Evolutionary conservation across 2,797 vertebrate genomes (phyloP), one percentile per base, ranked within the genome.

Genomic region (Rhinoraja longicauda): DNA sequence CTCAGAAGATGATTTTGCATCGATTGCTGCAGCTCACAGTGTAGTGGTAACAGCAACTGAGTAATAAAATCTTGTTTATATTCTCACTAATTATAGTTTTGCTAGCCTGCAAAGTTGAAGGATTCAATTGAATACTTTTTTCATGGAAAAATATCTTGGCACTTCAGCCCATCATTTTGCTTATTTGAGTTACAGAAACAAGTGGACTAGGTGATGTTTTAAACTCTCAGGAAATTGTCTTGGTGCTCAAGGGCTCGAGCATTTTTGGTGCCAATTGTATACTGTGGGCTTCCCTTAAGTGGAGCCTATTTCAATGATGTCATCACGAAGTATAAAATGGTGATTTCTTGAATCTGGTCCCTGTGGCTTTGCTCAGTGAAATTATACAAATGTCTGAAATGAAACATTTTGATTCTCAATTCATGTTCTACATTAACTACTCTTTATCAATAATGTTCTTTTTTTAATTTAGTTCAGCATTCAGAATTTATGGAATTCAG

Each of bases 1-100:
- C 98, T 1, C 98, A 99, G 96, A 99, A 98, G 93, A 96, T 93
- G 94, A 98, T 99, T 94, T 93, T 99, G 93, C 94, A 96, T 67
- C 96, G 94, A 91, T 93, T 99, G 86, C 94, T 98, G 36, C 95
- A 97, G 93, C 95, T 98, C 93, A 96, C 97, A 4, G 84, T 7
- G 7, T 88, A 88, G n/a, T 17, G 32, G 5, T 62, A 88, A 19
- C 29, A 86, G 82, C 29, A 86, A 62, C 82, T 86, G n/a, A 64
- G 82, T 59, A 86, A 62, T 86, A 86, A 86, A 62, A 62, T 64
- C 29, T 13, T 64, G 1, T 82, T 84, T 84, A 84, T 84, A 78
- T 39, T 78, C 26, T 84, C 57, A 21, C 45, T 53, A 53, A 53
- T 53, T 53, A 53, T 53, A 53, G 45, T 53, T 53, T 53, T 53